These are phyloP conservation scores for Bujurquina vittata DNA, from an alignment of 2,113 vertebrate species.

Conservation along the genomic window DNA sequence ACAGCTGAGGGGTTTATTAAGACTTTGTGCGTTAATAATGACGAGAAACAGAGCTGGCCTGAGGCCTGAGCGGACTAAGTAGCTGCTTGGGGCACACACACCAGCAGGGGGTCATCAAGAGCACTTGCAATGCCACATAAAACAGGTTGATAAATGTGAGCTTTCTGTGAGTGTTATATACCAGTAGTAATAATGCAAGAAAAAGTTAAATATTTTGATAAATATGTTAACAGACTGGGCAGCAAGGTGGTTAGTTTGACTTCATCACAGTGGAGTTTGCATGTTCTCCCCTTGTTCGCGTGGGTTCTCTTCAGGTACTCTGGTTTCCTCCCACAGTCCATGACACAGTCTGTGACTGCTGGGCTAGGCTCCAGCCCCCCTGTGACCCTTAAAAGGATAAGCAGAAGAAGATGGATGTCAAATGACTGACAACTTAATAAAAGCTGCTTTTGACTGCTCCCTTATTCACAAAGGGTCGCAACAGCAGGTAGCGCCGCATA, in stretches of 20 bases:
- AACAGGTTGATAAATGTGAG: too few relatives aligned
- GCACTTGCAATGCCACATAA: neutral
- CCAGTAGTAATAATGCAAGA: neutral
- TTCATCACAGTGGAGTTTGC: too few relatives aligned
- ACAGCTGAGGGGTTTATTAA: conserved; percentile 22
- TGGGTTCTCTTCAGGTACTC: too few relatives aligned
- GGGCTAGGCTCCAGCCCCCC: too few relatives aligned
- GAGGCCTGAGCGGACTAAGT: neutral
- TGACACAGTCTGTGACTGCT: too few relatives aligned
- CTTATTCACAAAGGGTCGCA: neutral
- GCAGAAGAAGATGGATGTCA: too few relatives aligned
- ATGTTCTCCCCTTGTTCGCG: too few relatives aligned
- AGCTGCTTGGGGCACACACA: neutral
- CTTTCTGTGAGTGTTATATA: too few relatives aligned
- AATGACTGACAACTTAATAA: neutral
- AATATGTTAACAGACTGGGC: neutral
- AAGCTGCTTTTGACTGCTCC: neutral
- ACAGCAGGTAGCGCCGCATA: neutral
- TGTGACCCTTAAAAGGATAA: too few relatives aligned
- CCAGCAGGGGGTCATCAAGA: neutral
- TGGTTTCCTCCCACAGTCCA: too few relatives aligned
- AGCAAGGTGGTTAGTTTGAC: too few relatives aligned
- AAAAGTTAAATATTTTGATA: neutral
- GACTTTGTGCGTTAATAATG: conserved; percentile 7
- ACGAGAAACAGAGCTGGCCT: neutral